These are phyloP conservation scores for Meriones psammophilus DNA, from an alignment of 2,797 vertebrate genomes.

Conservation along the genomic window DNA sequence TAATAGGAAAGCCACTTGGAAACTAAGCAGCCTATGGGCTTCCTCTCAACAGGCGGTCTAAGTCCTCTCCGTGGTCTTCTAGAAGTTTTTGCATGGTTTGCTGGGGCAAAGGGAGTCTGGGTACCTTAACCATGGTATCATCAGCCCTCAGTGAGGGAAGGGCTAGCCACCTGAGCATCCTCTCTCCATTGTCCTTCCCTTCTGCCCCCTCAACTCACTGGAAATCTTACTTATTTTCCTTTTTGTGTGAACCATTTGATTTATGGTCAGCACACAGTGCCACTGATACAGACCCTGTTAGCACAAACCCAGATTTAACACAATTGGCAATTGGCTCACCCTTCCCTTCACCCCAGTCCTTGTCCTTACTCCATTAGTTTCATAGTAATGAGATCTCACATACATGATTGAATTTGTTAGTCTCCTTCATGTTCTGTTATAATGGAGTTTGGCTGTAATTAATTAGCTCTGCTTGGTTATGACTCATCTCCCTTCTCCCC, in stretches of 20 bases:
- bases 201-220: neutral
- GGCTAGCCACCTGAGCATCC: neutral
- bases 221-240: neutral
- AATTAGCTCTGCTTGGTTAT: slow-evolving; percentile 69
- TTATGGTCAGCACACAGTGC: neutral
- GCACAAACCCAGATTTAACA: neutral
- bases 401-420: slow-evolving; percentile 46
- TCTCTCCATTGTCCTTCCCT: neutral
- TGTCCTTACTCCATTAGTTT: slow-evolving; percentile 59
- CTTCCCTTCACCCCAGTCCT: neutral
- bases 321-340: neutral
- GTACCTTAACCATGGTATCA: neutral
- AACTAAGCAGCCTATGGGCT: too few relatives aligned
- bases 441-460: slow-evolving; percentile 57
- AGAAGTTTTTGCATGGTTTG: neutral
- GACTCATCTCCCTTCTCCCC: slow-evolving; percentile 35
- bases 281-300: neutral
- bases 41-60: too few relatives aligned
- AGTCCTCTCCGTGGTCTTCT: too few relatives aligned
- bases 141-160: neutral
- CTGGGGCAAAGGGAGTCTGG: neutral
- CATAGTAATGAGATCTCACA: slow-evolving; percentile 12
- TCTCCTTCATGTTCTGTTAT: slow-evolving; percentile 46
- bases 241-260: neutral
- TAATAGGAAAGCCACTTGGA: too few relatives aligned